Conservation (phyloP, 2,113 vertebrate genomes). For the Prochilodus magdalenae region DNA sequence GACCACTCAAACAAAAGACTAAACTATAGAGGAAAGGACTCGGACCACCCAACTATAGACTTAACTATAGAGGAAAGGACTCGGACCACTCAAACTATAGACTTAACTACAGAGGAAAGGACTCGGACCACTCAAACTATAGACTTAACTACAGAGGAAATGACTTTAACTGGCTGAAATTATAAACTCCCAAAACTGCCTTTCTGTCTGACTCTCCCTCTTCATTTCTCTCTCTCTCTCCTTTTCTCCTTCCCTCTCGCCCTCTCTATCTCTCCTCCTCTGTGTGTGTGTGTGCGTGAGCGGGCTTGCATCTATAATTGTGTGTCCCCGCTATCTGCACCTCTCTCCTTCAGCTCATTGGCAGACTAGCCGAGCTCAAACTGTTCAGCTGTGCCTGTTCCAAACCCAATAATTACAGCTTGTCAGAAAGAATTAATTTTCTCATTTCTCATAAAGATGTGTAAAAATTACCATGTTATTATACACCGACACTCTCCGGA, state of each 20-base stretch:
- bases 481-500: constrained; percentile 99
- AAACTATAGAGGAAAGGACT: no score
- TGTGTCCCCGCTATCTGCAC: constrained; percentile 68
- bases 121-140: neutral
- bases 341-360: constrained; percentile 81
- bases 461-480: constrained; percentile 99
- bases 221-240: neutral
- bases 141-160: neutral
- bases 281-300: constrained; percentile 43
- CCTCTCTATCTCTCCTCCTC: neutral
- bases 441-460: constrained; percentile 99
- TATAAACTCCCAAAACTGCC: neutral
- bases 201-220: neutral
- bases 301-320: constrained; percentile 48
- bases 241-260: neutral
- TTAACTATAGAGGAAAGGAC: no score
- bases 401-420: constrained; percentile 99
- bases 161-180: neutral
- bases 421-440: constrained; percentile 99
- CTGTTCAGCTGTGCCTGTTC: constrained; percentile 99
- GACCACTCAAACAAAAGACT: no score
- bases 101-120: neutral
- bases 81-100: neutral
- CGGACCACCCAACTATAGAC: no score
- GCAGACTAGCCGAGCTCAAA: constrained; percentile 94